A percentile compares a stretch with the other conserved stretches of the same genome.
Conservation (phyloP, 2,797 vertebrate species). For the Telmatherina bonti region DNA sequence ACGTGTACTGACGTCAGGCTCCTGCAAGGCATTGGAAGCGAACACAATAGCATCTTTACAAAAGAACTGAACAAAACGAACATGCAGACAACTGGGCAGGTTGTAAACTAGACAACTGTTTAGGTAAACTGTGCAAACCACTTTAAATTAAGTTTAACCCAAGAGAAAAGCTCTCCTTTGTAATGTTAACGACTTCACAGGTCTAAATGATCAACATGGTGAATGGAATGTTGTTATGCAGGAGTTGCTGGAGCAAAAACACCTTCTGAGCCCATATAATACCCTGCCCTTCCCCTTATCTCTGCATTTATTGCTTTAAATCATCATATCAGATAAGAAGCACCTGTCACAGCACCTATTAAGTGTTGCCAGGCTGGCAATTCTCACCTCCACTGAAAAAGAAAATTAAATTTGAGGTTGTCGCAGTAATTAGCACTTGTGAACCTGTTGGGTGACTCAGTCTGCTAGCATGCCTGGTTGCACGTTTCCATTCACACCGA, state of each 20-base stretch:
- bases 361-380: neutral
- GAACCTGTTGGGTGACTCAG: neutral
- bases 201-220: constrained; percentile 1
- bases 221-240: neutral
- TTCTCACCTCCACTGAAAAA: neutral
- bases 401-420: neutral
- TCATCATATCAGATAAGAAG: neutral
- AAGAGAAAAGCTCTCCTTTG: neutral
- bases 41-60: neutral
- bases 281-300: neutral
- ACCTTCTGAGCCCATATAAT: neutral
- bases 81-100: neutral
- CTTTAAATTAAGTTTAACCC: neutral
- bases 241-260: neutral
- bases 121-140: neutral
- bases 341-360: neutral
- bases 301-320: neutral
- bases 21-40: neutral
- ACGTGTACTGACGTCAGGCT: too few relatives aligned
- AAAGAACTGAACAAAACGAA: neutral
- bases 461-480: neutral
- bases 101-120: neutral
- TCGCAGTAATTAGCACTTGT: too few relatives aligned
- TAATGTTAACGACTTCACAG: neutral
- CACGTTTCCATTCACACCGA: neutral